Conservation (phyloP, 2,797 vertebrate genomes). For the Tolypeutes matacus region DNA sequence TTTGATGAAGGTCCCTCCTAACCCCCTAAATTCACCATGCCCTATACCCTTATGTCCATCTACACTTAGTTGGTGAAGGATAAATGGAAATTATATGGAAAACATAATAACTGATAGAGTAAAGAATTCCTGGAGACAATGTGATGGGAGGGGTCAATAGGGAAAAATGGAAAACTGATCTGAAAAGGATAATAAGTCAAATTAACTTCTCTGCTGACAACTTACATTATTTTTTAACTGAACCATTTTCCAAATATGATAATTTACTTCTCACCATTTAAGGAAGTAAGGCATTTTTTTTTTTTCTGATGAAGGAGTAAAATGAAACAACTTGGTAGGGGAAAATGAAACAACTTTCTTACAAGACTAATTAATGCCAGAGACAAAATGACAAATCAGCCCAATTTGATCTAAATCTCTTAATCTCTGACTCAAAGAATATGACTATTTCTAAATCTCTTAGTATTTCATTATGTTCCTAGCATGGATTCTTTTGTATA, state of each 20-base stretch:
- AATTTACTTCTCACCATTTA: background rate
- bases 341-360: background rate
- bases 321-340: background rate
- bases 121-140: background rate
- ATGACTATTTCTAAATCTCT: background rate
- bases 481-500: background rate
- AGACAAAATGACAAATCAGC: background rate
- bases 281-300: background rate
- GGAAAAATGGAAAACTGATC: background rate
- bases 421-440: background rate
- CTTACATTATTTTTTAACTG: too few relatives aligned
- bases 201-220: too few relatives aligned
- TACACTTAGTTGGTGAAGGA: background rate
- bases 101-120: background rate
- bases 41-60: rapidly evolving
- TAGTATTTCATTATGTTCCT: background rate
- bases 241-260: background rate
- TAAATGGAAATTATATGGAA: background rate
- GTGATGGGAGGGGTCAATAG: rapidly evolving
- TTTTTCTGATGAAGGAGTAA: background rate
- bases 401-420: background rate
- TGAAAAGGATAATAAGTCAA: background rate
- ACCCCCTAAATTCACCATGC: too few relatives aligned
- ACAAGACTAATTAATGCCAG: background rate
- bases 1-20: background rate